Conservation (phyloP, 2,888 invertebrate genomes). For the Punctoribates punctum region DNA sequence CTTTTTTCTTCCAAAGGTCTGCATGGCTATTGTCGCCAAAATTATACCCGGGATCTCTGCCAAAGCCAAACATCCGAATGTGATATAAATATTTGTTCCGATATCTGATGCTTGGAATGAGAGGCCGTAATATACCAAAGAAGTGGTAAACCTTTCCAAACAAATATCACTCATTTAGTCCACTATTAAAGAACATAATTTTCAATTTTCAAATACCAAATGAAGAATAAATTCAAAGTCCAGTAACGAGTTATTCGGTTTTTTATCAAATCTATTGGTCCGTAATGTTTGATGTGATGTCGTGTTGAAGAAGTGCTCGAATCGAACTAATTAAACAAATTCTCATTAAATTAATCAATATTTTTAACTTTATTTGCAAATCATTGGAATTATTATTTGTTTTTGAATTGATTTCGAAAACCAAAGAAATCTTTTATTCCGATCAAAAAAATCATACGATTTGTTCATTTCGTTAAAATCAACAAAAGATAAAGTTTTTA, state of each 20-base stretch:
- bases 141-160: conserved; percentile 69
- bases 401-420: too few species aligned
- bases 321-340: not conserved
- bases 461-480: not conserved
- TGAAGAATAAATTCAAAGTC: conserved; percentile 67
- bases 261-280: conserved; percentile 54
- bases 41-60: conserved; percentile 64
- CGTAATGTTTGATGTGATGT: not conserved
- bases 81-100: conserved; percentile 69
- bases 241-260: conserved; percentile 65
- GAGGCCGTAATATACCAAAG: conserved; percentile 72
- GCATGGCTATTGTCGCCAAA: conserved; percentile 82
- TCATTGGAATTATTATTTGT: too few species aligned
- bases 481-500: not conserved
- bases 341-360: not conserved
- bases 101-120: conserved; percentile 70
- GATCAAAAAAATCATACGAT: not conserved
- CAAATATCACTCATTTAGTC: too few species aligned
- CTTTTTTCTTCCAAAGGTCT: conserved; percentile 74
- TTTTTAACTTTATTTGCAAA: not conserved
- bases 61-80: conserved; percentile 59
- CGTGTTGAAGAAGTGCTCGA: not conserved
- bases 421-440: not conserved
- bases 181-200: too few species aligned
- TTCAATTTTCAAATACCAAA: conserved; percentile 51